Conservation (phyloP, 2,113 vertebrate species). For the Choloepus hoffmanni region DNA sequence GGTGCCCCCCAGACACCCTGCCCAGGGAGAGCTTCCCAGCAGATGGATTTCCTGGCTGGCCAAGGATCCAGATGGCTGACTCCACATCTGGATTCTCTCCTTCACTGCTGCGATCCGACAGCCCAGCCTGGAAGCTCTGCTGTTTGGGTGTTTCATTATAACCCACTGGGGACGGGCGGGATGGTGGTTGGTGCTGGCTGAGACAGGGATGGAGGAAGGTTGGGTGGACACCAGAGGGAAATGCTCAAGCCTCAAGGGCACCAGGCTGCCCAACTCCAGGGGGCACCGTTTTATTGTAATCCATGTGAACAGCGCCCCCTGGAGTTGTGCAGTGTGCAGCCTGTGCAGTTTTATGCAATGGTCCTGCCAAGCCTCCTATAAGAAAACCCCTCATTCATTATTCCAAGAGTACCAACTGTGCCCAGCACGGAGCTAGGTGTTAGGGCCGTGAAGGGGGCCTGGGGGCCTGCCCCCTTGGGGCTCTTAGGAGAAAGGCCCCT, state of each 20-base stretch:
- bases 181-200: not conserved
- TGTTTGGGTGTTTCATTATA: not conserved
- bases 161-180: rapidly evolving
- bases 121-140: not conserved
- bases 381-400: not conserved
- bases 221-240: not conserved
- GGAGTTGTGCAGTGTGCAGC: not conserved
- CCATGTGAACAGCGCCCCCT: not conserved
- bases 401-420: not conserved
- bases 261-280: not conserved
- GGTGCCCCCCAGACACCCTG: not conserved
- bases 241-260: not conserved
- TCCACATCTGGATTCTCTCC: not conserved
- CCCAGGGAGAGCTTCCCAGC: not conserved
- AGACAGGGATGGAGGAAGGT: not conserved
- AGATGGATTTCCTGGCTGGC: not conserved
- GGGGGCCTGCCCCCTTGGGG: not conserved
- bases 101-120: not conserved
- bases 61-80: not conserved
- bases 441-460: not conserved
- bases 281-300: not conserved
- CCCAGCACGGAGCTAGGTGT: not conserved
- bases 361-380: not conserved
- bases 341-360: not conserved
- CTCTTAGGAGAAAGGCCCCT: not conserved